phyloP scores from a whole-genome alignment of 2,113 vertebrate genomes.

The Nibea albiflora region DNA sequence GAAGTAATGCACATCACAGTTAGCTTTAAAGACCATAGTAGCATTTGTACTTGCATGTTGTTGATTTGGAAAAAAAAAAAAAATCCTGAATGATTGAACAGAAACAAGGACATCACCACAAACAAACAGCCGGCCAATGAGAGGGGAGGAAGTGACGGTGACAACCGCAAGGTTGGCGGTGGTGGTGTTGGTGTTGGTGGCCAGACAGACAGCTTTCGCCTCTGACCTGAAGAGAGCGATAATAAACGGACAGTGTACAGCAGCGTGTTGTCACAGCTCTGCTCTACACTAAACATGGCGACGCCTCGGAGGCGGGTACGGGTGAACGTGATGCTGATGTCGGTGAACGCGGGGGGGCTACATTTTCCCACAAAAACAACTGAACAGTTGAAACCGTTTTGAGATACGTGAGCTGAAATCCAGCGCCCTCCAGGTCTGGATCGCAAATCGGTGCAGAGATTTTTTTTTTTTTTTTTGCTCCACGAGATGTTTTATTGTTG shows the following conservation, averaged over 20 bases:
- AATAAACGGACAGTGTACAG: conserved; percentile 70
- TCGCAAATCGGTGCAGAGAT: not conserved
- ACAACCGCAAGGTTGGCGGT: not conserved
- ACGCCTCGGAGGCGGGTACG: not conserved
- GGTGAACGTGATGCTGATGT: not conserved
- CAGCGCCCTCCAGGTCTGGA: not conserved
- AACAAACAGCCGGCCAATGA: conserved; percentile 64
- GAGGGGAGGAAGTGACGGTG: not conserved
- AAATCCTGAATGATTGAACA: conserved; percentile 74
- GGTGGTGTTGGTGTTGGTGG: not conserved
- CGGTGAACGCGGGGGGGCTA: conserved; percentile 5
- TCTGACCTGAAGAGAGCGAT: conserved; percentile 30
- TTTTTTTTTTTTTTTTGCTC: too few relatives aligned
- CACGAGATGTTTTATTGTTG: not conserved
- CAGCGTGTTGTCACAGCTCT: not conserved
- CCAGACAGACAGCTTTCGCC: conserved; percentile 29
- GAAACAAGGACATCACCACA: conserved; percentile 75
- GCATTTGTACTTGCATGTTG: conserved; percentile 77
- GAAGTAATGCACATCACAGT: conserved; percentile 89
- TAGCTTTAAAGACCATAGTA: conserved; percentile 83
- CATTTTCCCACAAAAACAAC: conserved; percentile 37
- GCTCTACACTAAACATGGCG: conserved; percentile 33
- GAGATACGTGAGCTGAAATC: not conserved
- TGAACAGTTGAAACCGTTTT: not conserved
- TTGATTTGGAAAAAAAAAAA: conserved; percentile 57